These are phyloP conservation scores for Syngnathus typhle DNA, from an alignment of 2,113 vertebrate genomes.

Conservation along the genomic window DNA sequence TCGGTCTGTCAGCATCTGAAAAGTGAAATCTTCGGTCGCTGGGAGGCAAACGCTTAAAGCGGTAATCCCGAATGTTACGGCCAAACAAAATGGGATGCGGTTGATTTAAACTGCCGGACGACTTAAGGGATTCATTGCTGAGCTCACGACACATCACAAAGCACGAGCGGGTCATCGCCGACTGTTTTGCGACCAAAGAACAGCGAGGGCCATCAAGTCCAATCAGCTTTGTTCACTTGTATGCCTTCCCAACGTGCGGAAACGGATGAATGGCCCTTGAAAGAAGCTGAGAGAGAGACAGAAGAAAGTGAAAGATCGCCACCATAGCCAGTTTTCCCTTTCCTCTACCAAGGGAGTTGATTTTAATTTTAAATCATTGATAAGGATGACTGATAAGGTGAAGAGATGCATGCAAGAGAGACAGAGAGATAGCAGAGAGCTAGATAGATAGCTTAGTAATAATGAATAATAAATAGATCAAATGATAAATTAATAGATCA, in stretches of 20 bases:
- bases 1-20: slow-evolving; percentile 10
- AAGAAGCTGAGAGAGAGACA: slow-evolving; percentile 16
- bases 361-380: too few relatives aligned
- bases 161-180: slow-evolving; percentile 37
- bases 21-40: slow-evolving; percentile 13
- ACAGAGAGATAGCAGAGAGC: too few relatives aligned
- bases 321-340: too few relatives aligned
- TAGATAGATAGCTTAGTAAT: too few relatives aligned
- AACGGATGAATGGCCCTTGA: slow-evolving; percentile 30
- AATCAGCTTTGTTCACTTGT: slow-evolving; percentile 43
- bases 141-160: slow-evolving; percentile 33
- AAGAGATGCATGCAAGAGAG: too few relatives aligned
- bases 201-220: slow-evolving; percentile 55
- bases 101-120: slow-evolving; percentile 46
- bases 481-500: too few relatives aligned
- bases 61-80: slow-evolving; percentile 34
- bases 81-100: slow-evolving; percentile 25
- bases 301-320: background rate
- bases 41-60: slow-evolving; percentile 18
- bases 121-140: slow-evolving; percentile 45
- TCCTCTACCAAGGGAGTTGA: too few relatives aligned
- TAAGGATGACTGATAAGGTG: too few relatives aligned
- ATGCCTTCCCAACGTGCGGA: slow-evolving; percentile 41
- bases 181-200: slow-evolving; percentile 48
- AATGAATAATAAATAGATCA: too few relatives aligned